Evolutionary conservation across 2,113 vertebrate species (phyloP).

Genomic region (Motacilla alba): DNA sequence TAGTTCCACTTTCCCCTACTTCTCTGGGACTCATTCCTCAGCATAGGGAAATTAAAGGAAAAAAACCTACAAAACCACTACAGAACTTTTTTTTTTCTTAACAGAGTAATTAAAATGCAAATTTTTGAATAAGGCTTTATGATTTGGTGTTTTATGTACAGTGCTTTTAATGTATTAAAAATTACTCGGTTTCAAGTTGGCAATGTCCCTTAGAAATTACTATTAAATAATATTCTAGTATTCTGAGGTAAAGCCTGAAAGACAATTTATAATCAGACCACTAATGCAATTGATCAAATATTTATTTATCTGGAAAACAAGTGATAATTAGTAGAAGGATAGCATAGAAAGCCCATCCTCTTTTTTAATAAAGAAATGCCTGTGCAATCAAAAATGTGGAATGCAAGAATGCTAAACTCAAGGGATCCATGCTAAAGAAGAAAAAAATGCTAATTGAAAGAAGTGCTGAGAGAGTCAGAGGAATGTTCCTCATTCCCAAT

Average conservation of each 20-base stretch:
- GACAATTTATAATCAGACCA: constrained; percentile 2
- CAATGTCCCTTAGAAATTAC: background rate
- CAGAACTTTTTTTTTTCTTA: background rate
- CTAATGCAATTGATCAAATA: constrained; percentile 34
- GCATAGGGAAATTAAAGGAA: background rate
- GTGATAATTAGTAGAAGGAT: constrained; percentile 8
- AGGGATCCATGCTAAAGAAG: constrained; percentile 23
- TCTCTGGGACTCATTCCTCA: background rate
- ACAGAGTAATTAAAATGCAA: background rate
- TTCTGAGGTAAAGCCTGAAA: background rate
- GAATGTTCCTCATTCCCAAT: constrained; percentile 18
- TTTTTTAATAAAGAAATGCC: constrained; percentile 33
- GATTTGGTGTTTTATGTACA: background rate
- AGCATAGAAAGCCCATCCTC: background rate
- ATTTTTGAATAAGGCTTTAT: background rate
- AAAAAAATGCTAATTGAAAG: constrained; percentile 41
- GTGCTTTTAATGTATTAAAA: background rate
- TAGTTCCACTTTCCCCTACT: background rate
- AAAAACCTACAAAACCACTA: background rate
- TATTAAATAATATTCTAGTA: background rate
- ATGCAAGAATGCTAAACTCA: constrained; percentile 26
- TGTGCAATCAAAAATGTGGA: constrained; percentile 35
- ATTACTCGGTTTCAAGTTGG: background rate
- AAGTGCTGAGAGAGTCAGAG: background rate
- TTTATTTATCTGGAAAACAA: constrained; percentile 31